Conservation (phyloP, 2,113 vertebrate genomes). For the Halcyon malimbica region DNA sequence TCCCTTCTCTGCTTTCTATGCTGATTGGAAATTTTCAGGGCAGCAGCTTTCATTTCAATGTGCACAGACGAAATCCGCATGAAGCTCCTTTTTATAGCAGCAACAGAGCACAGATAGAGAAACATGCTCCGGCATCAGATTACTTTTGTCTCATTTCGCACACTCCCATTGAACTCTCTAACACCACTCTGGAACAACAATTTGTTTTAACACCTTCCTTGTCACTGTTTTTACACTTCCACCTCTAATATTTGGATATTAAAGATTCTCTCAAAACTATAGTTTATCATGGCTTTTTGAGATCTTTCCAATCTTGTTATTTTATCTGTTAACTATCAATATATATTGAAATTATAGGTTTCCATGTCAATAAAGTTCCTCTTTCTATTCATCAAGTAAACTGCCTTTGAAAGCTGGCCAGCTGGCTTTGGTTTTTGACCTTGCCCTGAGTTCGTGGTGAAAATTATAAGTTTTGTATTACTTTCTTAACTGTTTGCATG, state of each 20-base stretch:
- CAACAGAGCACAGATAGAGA: not conserved
- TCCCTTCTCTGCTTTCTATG: not conserved
- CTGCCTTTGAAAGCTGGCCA: not conserved
- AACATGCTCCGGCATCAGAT: not conserved
- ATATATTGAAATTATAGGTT: not conserved
- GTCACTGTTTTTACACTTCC: not conserved
- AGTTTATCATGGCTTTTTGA: not conserved
- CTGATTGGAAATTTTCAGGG: not conserved
- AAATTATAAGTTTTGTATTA: not conserved
- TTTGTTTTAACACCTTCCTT: not conserved
- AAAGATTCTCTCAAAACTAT: not conserved
- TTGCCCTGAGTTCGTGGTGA: not conserved
- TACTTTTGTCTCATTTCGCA: not conserved
- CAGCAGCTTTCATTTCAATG: not conserved
- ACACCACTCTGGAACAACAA: not conserved
- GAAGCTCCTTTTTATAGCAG: not conserved
- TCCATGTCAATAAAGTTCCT: constrained; percentile 12
- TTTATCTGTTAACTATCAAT: constrained; percentile 24
- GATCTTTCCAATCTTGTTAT: not conserved
- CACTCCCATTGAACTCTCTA: not conserved
- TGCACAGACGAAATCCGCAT: not conserved
- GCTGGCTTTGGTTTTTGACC: not conserved
- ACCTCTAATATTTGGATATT: not conserved
- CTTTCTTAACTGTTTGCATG: not conserved
- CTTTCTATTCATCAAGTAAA: not conserved